Percentiles rank a stretch among this genome's conserved stretches.
Evolutionary conservation across 2,888 invertebrate genomes (phyloP).

Genomic region (Coenonympha arcania): DNA sequence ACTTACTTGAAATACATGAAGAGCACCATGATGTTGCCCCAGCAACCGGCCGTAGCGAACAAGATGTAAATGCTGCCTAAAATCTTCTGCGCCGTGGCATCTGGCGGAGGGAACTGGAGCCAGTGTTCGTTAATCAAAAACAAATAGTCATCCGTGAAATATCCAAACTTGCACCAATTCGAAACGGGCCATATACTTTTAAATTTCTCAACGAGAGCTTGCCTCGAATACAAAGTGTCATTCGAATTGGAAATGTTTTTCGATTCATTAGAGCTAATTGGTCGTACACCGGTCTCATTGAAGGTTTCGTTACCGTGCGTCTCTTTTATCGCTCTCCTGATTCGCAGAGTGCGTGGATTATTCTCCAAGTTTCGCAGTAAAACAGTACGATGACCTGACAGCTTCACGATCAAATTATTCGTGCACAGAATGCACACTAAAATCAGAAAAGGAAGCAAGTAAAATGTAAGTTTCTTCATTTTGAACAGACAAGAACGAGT

Average conservation of each 20-base stretch:
- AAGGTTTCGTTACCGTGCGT: conserved; percentile 8
- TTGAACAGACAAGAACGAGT: conserved; percentile 19
- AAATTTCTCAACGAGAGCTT: conserved; percentile 48
- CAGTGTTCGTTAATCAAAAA: conserved; percentile 80
- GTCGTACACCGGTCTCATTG: conserved; percentile 6
- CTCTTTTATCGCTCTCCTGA: conserved; percentile 18
- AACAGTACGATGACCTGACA: not conserved
- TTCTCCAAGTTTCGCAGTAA: conserved; percentile 1
- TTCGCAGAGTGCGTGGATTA: conserved; percentile 7
- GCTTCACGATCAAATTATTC: conserved; percentile 26
- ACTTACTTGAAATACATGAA: conserved; percentile 81
- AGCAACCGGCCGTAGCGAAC: conserved; percentile 77
- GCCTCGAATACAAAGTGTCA: conserved; percentile 33
- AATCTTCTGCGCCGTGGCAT: conserved; percentile 69
- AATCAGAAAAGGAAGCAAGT: conserved; percentile 35
- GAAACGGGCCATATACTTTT: conserved; percentile 59
- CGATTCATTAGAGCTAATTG: conserved; percentile 16
- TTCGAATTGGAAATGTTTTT: conserved; percentile 18
- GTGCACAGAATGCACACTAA: conserved; percentile 39
- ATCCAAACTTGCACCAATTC: conserved; percentile 69
- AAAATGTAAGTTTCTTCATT: conserved; percentile 44
- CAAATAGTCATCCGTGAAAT: conserved; percentile 74
- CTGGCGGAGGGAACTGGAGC: conserved; percentile 79
- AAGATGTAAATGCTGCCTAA: conserved; percentile 77
- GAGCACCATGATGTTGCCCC: conserved; percentile 81